Base-by-base conservation (phyloP, 2,113 vertebrate genomes). In the Pelobates fuscus region DNA sequence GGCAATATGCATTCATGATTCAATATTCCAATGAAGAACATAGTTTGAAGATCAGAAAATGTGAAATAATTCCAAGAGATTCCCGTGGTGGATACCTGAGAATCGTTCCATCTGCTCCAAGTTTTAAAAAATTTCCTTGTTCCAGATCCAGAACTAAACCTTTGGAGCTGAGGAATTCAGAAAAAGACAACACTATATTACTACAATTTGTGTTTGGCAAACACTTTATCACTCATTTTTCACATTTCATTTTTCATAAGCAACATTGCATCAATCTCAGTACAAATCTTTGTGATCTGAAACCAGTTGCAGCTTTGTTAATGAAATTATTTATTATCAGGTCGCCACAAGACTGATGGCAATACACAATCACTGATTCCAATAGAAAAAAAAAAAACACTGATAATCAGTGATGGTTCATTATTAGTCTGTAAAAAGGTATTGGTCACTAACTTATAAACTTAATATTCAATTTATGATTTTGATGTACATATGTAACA, bases 111-210 rank as follows among this genome's bases (percentile, higher is more conserved):
- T 98, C 92, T 82, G 92, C 91, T 44, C 93, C 92, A 78, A 98
- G 85, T 81, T 99, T 99, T 81, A 99, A 82, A 49, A 99, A 92
- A 82, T 95, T 95, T 58, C 96, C 95, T 20, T 96, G 93, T 86
- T 98, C 96, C 29, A 97, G 88, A 76, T 98, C 97, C 78, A 98
- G 87, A 17, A 95, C 92, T 59, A 98, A 86, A 24, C 96, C 96
- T 87, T 97, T 98, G 84, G 92, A 96, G 86, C 95, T 98, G 74
- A 71, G 84, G 81, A 30, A 20, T 0, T 60, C 54, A 12, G 44
- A 49, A 73, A 3, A 52, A 15, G n/a, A 3, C 75, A 68, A 77
- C 27, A 54, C 30, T n/a, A 57, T 2, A 1, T 61, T 70, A 65
- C 29, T 46, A 29, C 78, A 27, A 11, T 21, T 5, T 27, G 37